Evolutionary conservation across 2,888 invertebrate genomes (phyloP).

Genomic region (Rhodophaea formosa): DNA sequence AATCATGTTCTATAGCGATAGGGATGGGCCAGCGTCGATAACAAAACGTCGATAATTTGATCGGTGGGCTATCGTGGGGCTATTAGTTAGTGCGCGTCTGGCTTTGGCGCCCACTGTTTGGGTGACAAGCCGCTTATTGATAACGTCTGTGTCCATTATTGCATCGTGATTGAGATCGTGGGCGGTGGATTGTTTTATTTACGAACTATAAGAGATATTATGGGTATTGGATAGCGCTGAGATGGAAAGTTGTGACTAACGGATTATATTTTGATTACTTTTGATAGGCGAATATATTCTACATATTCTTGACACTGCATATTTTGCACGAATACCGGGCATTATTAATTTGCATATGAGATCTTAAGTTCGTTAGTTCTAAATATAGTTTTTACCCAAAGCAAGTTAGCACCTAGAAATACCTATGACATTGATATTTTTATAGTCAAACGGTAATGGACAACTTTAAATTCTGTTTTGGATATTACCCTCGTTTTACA

Average conservation of each 20-base stretch:
- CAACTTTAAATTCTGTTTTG: no score
- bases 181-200: slow-evolving; percentile 15
- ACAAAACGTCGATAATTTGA: slow-evolving; percentile 43
- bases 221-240: neutral
- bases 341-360: no score
- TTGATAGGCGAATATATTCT: no score
- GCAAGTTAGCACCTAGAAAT: no score
- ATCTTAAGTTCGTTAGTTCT: no score
- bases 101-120: slow-evolving; percentile 17
- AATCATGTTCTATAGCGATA: slow-evolving; percentile 45
- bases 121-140: slow-evolving; percentile 39
- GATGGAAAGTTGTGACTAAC: neutral
- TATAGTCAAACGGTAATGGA: no score
- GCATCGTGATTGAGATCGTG: slow-evolving; percentile 17
- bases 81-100: slow-evolving; percentile 39
- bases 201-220: neutral
- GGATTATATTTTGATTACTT: no score
- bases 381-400: no score
- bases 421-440: no score
- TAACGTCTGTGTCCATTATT: slow-evolving; percentile 33
- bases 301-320: no score
- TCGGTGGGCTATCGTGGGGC: slow-evolving; percentile 36
- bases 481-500: no score
- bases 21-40: slow-evolving; percentile 31
- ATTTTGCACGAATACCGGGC: no score